phyloP scores from a whole-genome alignment of 2,888 invertebrate genomes.

The Cinara cedri region DNA sequence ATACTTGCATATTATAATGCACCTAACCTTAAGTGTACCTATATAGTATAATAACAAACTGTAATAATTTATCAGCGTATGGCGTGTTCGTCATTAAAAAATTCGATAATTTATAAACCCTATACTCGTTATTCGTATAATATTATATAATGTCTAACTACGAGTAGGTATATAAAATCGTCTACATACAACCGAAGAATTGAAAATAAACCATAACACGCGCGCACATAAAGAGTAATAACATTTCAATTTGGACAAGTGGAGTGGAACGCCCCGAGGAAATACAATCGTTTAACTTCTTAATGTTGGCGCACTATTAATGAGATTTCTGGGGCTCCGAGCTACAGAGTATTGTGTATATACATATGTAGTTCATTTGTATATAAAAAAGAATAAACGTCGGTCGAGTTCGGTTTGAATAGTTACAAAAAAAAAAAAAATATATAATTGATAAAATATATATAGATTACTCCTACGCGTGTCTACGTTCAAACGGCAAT shows the following conservation, averaged over 20 bases:
- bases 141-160: no score
- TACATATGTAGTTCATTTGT: no score
- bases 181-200: neutral
- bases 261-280: slow-evolving; percentile 22
- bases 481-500: neutral
- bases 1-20: neutral
- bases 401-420: no score
- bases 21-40: neutral
- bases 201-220: slow-evolving; percentile 22
- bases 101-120: slow-evolving; percentile 10
- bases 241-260: slow-evolving; percentile 49
- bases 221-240: slow-evolving; percentile 39
- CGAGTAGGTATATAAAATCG: neutral
- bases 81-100: slow-evolving; percentile 20
- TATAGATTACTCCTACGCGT: neutral
- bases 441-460: slow-evolving; percentile 1
- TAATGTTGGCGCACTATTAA: slow-evolving; percentile 38
- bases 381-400: no score
- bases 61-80: slow-evolving; percentile 6
- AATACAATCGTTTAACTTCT: slow-evolving; percentile 49
- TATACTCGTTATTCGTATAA: neutral
- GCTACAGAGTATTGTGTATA: neutral
- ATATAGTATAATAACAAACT: neutral
- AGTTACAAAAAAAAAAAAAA: no score
- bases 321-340: slow-evolving; percentile 42